Base-by-base conservation (phyloP, 2,797 vertebrate species). In the Oophaga sylvatica region DNA sequence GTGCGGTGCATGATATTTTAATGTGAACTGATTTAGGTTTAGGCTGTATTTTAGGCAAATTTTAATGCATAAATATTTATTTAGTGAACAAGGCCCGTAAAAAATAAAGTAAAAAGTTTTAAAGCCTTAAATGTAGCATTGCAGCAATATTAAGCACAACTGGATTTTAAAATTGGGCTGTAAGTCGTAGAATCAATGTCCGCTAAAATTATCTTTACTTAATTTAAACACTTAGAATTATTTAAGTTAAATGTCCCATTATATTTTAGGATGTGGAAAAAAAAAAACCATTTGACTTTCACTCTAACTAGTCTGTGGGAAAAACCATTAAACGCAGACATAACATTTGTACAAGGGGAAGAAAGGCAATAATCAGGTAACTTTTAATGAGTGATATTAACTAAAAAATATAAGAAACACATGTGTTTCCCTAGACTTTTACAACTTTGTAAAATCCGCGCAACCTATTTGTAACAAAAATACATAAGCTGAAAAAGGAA, bases 311-410 rank as follows among this genome's bases (percentile, higher is more conserved):
- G n/a, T 75, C 56, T 81, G 80, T 73, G 80, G 80, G 86, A 73
- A 75, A 81, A 82, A 26, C 73, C 31, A 48, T 62, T 73, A 19
- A 67, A 67, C 1, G 62, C 17, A 79, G 62, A 86, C 60, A 75
- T 29, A 62, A 48, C 59, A 81, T 63, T 76, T 76, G 59, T 56
- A 35, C 31, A 59, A 75, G 68, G 85, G 26, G 62, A 67, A 75
- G 35, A 82, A 65, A 87, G 70, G 80, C 80, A 82, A 87, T 82
- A 76, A 87, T 87, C 79, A 82, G 80, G 79, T 87, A 87, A 77
- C 29, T 65, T 82, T 87, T 87, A 87, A 87, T 87, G 81, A 83
- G 71, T 57, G 13, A 71, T 65, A 82, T 81, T 81, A 81, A 87
- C 70, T 53, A 81, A 87, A 81, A 53, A 48, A 75, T 87, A 87